Evolutionary conservation across 2,113 vertebrate genomes (phyloP).

Genomic region (Elgaria multicarinata): DNA sequence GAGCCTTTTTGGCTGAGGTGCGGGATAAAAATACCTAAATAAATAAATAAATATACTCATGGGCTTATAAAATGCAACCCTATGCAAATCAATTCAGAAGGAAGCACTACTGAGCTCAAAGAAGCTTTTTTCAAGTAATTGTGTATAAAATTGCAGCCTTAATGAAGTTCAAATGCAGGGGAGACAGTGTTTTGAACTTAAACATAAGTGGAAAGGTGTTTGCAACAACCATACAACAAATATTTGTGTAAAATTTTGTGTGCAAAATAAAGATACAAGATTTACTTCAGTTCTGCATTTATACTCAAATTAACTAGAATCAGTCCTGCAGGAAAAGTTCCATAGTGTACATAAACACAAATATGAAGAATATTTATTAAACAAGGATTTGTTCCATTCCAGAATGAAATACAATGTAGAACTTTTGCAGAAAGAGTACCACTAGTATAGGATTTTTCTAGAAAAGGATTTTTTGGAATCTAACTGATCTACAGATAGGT

Average conservation of each 20-base stretch:
- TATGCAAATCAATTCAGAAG: not conserved
- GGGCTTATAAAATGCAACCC: not conserved
- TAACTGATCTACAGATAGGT: not conserved
- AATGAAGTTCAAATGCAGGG: not conserved
- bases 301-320: not conserved
- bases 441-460: not conserved
- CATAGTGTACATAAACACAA: not conserved
- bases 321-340: too few relatives aligned
- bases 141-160: not conserved
- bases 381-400: too few relatives aligned
- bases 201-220: not conserved
- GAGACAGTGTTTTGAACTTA: not conserved
- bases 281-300: not conserved
- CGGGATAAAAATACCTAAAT: too few relatives aligned
- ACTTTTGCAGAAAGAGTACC: not conserved
- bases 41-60: too few relatives aligned
- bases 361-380: not conserved
- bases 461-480: not conserved
- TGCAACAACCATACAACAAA: not conserved
- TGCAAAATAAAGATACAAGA: not conserved
- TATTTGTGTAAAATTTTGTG: not conserved
- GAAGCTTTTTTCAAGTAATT: not conserved
- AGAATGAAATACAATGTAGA: not conserved
- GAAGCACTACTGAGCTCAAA: not conserved
- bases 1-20: too few relatives aligned